Percentiles rank a stretch among this genome's conserved stretches.
phyloP scores from a whole-genome alignment of 2,888 invertebrate species.

The Marronus borbonicus region DNA sequence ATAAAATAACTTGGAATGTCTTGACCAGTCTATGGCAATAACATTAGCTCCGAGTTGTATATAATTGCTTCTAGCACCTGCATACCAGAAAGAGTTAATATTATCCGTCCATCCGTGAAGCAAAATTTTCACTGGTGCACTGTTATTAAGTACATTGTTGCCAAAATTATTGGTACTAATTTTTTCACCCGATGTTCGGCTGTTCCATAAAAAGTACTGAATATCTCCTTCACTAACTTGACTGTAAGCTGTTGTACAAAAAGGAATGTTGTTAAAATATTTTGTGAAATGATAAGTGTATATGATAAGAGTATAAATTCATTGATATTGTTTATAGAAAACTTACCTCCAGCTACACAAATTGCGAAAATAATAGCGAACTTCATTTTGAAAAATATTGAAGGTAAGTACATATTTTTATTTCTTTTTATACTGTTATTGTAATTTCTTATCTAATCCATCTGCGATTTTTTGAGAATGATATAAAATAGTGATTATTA shows the following conservation, averaged over 20 bases:
- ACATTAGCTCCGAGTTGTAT: constrained; percentile 23
- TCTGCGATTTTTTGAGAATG: background rate
- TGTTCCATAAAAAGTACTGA: constrained; percentile 35
- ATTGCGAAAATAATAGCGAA: background rate
- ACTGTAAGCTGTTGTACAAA: constrained; percentile 10
- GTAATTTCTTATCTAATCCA: constrained; percentile 15
- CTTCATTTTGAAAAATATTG: background rate
- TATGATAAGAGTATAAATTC: background rate
- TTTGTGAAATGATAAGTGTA: background rate
- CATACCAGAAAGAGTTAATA: constrained; percentile 48
- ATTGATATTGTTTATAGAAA: background rate
- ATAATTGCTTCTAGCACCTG: constrained; percentile 24
- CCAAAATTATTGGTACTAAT: constrained; percentile 37
- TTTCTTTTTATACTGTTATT: background rate
- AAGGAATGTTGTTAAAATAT: background rate
- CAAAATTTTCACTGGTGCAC: constrained; percentile 35
- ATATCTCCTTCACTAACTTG: constrained; percentile 32
- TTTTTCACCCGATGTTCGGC: constrained; percentile 19
- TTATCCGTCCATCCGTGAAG: constrained; percentile 47
- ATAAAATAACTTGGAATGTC: constrained; percentile 36
- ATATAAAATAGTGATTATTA: background rate
- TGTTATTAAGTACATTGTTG: constrained; percentile 23
- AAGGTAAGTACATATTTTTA: background rate
- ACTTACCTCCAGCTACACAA: background rate
- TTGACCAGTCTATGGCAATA: constrained; percentile 47